Percentiles rank a stretch among this genome's conserved stretches.
Conservation (phyloP, 1,140 invertebrate species). For the Ceratoteleas bidentatus region DNA sequence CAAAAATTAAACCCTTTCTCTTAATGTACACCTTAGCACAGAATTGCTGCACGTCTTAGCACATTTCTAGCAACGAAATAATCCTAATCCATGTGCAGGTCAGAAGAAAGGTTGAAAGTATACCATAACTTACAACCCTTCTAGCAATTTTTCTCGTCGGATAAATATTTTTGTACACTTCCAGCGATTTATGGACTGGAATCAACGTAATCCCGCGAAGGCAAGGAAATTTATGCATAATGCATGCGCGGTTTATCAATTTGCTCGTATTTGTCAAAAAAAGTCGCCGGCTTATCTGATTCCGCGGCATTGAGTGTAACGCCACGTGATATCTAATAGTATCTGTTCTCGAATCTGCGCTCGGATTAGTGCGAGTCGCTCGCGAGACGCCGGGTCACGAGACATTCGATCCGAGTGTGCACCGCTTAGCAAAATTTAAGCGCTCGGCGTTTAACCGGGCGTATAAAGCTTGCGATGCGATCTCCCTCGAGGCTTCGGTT, state of each 20-base stretch:
- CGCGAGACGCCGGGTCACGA: constrained; percentile 58
- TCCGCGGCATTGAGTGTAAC: constrained; percentile 24
- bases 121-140: too few relatives aligned
- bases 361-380: constrained; percentile 54
- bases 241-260: constrained; percentile 26
- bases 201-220: too few relatives aligned
- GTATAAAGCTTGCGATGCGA: constrained; percentile 68
- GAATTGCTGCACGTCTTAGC: too few relatives aligned
- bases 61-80: too few relatives aligned
- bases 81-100: too few relatives aligned
- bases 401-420: constrained; percentile 61
- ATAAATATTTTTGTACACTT: too few relatives aligned
- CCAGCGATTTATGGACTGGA: too few relatives aligned
- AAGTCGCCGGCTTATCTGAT: constrained; percentile 27
- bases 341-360: constrained; percentile 50
- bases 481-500: constrained; percentile 63
- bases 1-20: too few relatives aligned
- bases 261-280: constrained; percentile 32
- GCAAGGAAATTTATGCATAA: too few relatives aligned
- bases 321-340: constrained; percentile 42
- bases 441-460: constrained; percentile 61
- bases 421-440: constrained; percentile 52
- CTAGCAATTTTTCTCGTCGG: too few relatives aligned
- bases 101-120: too few relatives aligned
- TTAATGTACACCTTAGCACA: too few relatives aligned